phyloP scores from a whole-genome alignment of 2,888 invertebrate species.

The Tenthredo livida region DNA sequence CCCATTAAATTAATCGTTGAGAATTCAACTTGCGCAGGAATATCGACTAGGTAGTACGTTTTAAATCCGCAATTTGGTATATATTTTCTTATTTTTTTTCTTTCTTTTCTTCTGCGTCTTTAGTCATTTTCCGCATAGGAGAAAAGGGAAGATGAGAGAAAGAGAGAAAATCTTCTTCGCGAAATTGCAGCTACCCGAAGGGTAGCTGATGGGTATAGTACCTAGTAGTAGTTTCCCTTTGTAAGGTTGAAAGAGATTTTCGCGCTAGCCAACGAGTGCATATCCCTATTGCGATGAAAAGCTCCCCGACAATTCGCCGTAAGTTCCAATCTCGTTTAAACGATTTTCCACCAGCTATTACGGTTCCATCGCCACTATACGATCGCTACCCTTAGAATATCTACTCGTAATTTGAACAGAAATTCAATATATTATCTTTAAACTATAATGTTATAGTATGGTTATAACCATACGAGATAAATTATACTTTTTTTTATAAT shows the following conservation, averaged over 20 bases:
- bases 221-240: background rate
- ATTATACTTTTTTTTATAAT: no score
- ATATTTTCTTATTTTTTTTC: background rate
- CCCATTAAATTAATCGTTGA: background rate
- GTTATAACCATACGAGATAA: no score
- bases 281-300: slow-evolving; percentile 44
- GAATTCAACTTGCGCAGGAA: background rate
- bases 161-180: background rate
- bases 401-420: no score
- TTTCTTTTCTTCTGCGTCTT: background rate
- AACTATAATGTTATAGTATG: no score
- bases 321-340: slow-evolving; percentile 50
- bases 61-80: background rate
- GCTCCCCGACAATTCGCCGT: slow-evolving; percentile 39
- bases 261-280: slow-evolving; percentile 37
- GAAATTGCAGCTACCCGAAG: background rate
- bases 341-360: slow-evolving; percentile 36
- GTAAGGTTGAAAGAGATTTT: slow-evolving; percentile 33
- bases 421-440: no score
- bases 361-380: background rate
- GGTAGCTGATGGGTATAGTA: no score
- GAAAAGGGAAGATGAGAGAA: no score
- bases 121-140: background rate
- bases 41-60: background rate
- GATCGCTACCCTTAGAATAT: no score